Conservation (phyloP, 2,888 invertebrate species). For the Thelaira solivaga region DNA sequence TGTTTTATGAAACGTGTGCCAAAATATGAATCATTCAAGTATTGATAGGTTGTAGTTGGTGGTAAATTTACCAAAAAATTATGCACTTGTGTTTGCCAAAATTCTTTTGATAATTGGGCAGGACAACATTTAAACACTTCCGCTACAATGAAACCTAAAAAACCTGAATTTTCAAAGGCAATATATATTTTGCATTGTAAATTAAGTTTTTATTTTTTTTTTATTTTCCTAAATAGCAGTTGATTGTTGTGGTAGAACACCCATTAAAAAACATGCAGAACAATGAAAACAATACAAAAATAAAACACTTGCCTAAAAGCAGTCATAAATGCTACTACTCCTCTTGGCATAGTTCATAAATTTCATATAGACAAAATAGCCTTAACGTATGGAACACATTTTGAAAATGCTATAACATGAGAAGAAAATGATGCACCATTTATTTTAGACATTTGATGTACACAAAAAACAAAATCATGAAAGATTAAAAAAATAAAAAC, state of each 20-base stretch:
- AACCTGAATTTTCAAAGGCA: no score
- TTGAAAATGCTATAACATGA: neutral
- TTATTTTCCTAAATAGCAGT: no score
- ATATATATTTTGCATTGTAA: slow-evolving; percentile 15
- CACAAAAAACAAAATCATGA: no score
- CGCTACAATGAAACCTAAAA: neutral
- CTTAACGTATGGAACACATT: slow-evolving; percentile 45
- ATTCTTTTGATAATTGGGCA: neutral
- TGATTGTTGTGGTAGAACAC: slow-evolving; percentile 7
- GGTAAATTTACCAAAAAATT: slow-evolving; percentile 4
- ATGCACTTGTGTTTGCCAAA: slow-evolving; percentile 33
- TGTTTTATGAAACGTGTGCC: slow-evolving; percentile 3
- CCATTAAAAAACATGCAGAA: slow-evolving; percentile 11
- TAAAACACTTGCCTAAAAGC: neutral
- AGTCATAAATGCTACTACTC: slow-evolving; percentile 20
- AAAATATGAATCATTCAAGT: slow-evolving; percentile 25
- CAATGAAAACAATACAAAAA: slow-evolving; percentile 1
- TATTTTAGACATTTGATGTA: neutral
- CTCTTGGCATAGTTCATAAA: slow-evolving; percentile 35
- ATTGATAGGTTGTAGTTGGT: slow-evolving; percentile 16
- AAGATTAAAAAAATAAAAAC: no score
- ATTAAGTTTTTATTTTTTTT: neutral
- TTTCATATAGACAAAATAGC: slow-evolving; percentile 14
- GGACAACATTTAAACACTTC: slow-evolving; percentile 15
- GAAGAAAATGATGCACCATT: neutral